Conservation (phyloP, 2,888 invertebrate genomes). For the Mesorhabditis belari region DNA sequence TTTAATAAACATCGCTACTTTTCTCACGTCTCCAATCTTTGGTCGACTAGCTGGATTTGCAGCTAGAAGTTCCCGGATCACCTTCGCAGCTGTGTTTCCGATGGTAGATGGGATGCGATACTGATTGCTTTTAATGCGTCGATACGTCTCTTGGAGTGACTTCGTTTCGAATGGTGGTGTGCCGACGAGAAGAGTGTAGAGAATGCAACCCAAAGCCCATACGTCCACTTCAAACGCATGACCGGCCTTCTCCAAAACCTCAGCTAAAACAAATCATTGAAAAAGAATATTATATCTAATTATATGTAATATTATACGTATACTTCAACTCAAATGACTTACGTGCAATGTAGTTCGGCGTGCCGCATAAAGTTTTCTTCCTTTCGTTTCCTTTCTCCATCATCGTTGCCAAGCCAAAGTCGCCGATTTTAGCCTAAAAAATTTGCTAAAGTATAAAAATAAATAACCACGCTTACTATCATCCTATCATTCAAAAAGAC, state of each 20-base stretch:
- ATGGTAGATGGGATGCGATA: constrained; percentile 64
- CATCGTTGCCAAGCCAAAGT: constrained; percentile 91
- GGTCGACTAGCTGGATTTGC: constrained; percentile 58
- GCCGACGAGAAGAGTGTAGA: constrained; percentile 90
- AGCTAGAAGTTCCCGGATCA: constrained; percentile 57
- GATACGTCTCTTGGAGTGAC: constrained; percentile 85
- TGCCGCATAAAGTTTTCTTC: constrained; percentile 90
- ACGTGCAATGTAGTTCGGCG: constrained; percentile 96
- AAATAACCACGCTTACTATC: too few relatives aligned
- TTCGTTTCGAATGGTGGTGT: constrained; percentile 96
- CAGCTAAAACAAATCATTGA: constrained; percentile 57
- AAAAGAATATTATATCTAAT: too few relatives aligned
- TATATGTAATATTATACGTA: not conserved
- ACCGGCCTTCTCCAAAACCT: constrained; percentile 89
- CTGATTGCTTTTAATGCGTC: constrained; percentile 86
- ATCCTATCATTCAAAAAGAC: constrained; percentile 88
- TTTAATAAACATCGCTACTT: not conserved
- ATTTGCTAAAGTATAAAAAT: too few relatives aligned
- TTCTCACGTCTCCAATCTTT: constrained; percentile 53
- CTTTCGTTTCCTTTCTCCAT: constrained; percentile 80
- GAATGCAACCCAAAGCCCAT: constrained; percentile 77
- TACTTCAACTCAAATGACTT: not conserved
- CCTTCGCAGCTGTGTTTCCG: constrained; percentile 41
- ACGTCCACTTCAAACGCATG: constrained; percentile 98
- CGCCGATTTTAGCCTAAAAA: constrained; percentile 86